phyloP scores from a whole-genome alignment of 2,113 vertebrate genomes.

The Lucifuga dentata region DNA sequence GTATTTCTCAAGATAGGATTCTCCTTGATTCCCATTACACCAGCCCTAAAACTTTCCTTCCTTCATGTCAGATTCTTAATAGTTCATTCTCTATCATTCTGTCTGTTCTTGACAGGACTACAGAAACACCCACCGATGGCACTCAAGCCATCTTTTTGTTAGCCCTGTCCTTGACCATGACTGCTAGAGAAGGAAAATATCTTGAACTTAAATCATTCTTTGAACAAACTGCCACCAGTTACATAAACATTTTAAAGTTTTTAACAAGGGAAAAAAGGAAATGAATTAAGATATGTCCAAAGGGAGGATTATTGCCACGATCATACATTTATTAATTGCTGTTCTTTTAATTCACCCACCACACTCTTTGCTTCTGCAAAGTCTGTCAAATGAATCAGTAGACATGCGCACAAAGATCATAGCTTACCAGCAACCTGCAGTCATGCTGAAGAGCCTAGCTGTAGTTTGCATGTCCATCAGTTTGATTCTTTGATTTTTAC shows the following conservation, averaged over 20 bases:
- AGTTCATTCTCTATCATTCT: conserved; percentile 50
- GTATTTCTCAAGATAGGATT: conserved; percentile 45
- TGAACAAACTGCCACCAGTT: conserved; percentile 18
- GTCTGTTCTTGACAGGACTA: conserved; percentile 61
- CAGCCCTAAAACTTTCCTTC: conserved; percentile 59
- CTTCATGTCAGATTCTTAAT: conserved; percentile 52
- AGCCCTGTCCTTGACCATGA: conserved; percentile 16
- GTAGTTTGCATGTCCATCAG: conserved; percentile 34
- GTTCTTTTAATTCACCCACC: conserved; percentile 33
- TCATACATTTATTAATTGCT: conserved; percentile 12
- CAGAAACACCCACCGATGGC: conserved; percentile 41
- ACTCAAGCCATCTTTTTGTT: conserved; percentile 33
- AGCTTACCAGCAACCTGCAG: conserved; percentile 45
- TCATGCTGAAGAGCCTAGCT: conserved; percentile 48
- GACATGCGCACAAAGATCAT: conserved; percentile 30
- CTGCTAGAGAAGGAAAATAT: conserved; percentile 8
- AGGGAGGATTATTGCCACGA: conserved; percentile 47
- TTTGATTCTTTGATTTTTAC: conserved; percentile 42
- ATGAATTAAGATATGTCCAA: conserved; percentile 46
- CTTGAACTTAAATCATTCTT: conserved; percentile 22
- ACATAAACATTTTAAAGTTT: conserved; percentile 34
- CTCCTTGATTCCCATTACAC: conserved; percentile 53
- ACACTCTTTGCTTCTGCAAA: conserved; percentile 40
- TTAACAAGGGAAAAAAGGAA: conserved; percentile 6
- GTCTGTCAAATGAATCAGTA: conserved; percentile 17